Evolutionary conservation across 2,797 vertebrate genomes (phyloP).

Genomic region (Microctenopoma lineatum): DNA sequence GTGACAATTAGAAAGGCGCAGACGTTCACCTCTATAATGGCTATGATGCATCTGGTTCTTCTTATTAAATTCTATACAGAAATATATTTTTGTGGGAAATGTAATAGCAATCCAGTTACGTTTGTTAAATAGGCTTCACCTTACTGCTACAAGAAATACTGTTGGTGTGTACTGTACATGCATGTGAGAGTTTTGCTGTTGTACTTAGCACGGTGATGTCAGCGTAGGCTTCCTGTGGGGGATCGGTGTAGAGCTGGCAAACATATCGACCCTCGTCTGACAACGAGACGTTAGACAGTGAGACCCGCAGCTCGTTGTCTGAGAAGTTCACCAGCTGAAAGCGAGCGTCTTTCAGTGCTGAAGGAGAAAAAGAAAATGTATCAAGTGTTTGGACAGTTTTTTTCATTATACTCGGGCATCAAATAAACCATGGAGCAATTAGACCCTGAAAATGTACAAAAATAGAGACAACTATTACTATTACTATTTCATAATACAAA

Average conservation of each 20-base stretch:
- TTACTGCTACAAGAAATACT: background rate
- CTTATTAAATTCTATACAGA: too few species aligned
- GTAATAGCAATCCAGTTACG: too few species aligned
- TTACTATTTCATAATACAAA: too few species aligned
- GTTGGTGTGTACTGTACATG: background rate
- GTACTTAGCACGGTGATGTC: constrained; percentile 96
- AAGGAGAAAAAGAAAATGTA: constrained; percentile 3
- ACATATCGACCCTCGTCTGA: constrained; percentile 96
- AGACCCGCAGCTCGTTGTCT: constrained; percentile 96
- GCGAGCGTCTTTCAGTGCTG: constrained; percentile 96
- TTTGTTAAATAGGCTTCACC: constrained; percentile 32
- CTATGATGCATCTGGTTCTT: background rate
- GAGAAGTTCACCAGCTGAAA: constrained; percentile 99
- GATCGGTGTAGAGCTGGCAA: constrained; percentile 98
- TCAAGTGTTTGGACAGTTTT: too few species aligned
- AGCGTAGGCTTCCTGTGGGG: constrained; percentile 96
- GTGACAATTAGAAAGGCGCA: constrained; percentile 1
- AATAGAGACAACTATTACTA: too few species aligned
- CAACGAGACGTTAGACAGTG: constrained; percentile 96
- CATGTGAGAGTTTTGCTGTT: constrained; percentile 33
- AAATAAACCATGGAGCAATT: too few species aligned
- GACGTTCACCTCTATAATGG: background rate
- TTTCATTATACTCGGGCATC: background rate
- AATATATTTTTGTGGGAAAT: too few species aligned
- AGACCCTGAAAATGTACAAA: too few species aligned